These are phyloP conservation scores for Apamea anceps DNA, from an alignment of 2,888 invertebrate genomes.

Conservation along the genomic window DNA sequence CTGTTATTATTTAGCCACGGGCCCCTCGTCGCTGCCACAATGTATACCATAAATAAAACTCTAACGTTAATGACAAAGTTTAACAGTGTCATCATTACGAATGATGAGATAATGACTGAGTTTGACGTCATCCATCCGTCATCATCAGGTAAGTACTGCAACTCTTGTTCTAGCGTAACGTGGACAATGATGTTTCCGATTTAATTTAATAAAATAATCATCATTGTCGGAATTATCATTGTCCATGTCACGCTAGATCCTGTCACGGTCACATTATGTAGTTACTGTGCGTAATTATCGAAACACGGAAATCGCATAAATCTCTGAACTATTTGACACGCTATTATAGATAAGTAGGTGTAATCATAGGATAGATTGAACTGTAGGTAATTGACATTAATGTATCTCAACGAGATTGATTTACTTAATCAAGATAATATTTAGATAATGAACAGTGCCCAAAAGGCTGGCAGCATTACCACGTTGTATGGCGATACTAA, in stretches of 20 bases:
- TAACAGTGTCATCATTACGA: not conserved
- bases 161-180: not conserved
- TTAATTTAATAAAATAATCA: not conserved
- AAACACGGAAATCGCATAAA: slow-evolving; percentile 34
- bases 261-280: slow-evolving; percentile 23
- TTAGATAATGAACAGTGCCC: no score
- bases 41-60: no score
- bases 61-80: not conserved
- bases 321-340: slow-evolving; percentile 9
- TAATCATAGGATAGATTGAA: slow-evolving; percentile 4
- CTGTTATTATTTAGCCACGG: no score
- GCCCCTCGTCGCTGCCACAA: no score
- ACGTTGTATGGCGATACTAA: no score
- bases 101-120: not conserved
- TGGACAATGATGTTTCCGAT: not conserved
- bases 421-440: no score
- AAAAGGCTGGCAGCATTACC: no score
- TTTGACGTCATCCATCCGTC: not conserved
- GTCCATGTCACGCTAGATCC: not conserved
- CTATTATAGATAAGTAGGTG: slow-evolving; percentile 17
- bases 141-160: not conserved
- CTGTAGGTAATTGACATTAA: not conserved
- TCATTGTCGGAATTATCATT: not conserved
- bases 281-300: slow-evolving; percentile 18
- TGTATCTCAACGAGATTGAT: no score